Percentiles rank a stretch among this genome's conserved stretches.
Conservation (phyloP, 2,113 vertebrate species). For the Callopanchax toddi region DNA sequence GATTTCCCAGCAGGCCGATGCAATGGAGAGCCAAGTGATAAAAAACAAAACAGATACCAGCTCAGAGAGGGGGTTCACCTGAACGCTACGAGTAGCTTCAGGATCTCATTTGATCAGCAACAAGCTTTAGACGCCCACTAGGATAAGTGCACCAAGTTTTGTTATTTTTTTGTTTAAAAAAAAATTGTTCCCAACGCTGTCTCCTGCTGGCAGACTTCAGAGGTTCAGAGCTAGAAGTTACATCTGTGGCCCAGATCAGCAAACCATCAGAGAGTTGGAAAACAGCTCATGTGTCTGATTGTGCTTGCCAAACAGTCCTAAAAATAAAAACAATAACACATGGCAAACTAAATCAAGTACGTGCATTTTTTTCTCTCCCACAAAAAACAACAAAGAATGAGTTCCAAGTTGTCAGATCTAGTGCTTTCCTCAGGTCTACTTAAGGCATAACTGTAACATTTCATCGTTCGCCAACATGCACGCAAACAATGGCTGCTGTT, state of each 20-base stretch:
- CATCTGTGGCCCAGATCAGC: slow-evolving; percentile 45
- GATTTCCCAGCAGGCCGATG: neutral
- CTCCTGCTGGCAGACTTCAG: slow-evolving; percentile 22
- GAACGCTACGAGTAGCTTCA: slow-evolving; percentile 9
- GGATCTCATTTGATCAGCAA: slow-evolving; percentile 31
- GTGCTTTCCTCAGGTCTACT: slow-evolving; percentile 40
- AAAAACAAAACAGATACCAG: neutral
- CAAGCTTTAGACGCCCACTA: slow-evolving; percentile 6
- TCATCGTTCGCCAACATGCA: slow-evolving; percentile 12
- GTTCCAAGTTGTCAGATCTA: slow-evolving; percentile 22
- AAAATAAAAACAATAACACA: slow-evolving; percentile 14
- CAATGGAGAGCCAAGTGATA: too few relatives aligned
- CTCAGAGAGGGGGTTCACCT: neutral
- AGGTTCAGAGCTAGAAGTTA: slow-evolving; percentile 25
- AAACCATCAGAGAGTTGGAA: too few relatives aligned
- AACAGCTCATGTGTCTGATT: slow-evolving; percentile 15
- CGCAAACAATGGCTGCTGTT: slow-evolving; percentile 26
- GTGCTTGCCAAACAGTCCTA: slow-evolving; percentile 35
- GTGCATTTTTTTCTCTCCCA: neutral
- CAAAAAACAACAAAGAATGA: neutral
- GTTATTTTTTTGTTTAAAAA: neutral
- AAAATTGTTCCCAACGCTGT: slow-evolving; percentile 52
- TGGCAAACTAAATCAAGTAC: slow-evolving; percentile 38
- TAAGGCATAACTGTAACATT: slow-evolving; percentile 35
- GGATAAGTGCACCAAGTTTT: slow-evolving; percentile 24